Percentiles rank a stretch among this genome's conserved stretches.
Conservation (phyloP, 2,888 invertebrate genomes). For the Gastracanthus pulcherrimus region DNA sequence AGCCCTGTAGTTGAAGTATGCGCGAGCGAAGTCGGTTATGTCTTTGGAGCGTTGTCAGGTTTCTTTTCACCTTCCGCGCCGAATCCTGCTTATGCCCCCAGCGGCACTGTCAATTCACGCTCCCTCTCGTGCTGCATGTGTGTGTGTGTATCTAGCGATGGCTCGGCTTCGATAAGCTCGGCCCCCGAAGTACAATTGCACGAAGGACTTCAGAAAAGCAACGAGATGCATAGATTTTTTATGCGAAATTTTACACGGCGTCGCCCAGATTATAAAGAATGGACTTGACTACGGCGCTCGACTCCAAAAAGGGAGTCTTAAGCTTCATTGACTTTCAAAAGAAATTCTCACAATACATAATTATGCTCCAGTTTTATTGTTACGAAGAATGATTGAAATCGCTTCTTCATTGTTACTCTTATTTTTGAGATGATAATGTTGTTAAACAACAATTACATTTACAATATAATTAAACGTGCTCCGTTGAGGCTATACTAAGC, state of each 20-base stretch:
- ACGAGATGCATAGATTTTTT: neutral
- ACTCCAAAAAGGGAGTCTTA: neutral
- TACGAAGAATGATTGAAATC: neutral
- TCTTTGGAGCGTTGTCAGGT: neutral
- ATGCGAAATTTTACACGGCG: neutral
- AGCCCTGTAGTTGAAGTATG: neutral
- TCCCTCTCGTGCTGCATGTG: neutral
- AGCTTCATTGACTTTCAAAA: slow-evolving; percentile 14
- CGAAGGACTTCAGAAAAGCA: neutral
- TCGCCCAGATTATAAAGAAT: neutral
- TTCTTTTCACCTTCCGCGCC: neutral
- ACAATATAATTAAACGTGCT: no score
- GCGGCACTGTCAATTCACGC: neutral
- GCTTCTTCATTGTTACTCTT: neutral
- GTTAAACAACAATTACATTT: no score
- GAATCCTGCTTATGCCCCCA: neutral
- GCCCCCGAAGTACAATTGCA: neutral
- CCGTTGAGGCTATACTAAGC: no score
- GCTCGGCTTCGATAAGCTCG: neutral
- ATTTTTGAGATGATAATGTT: neutral
- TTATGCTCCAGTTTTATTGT: slow-evolving; percentile 31
- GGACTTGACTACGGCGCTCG: neutral
- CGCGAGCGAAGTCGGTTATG: slow-evolving; percentile 6
- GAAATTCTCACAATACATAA: slow-evolving; percentile 3
- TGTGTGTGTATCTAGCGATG: neutral